These are phyloP conservation scores for Tetrax tetrax DNA, from an alignment of 2,113 vertebrate species.

Conservation along the genomic window DNA sequence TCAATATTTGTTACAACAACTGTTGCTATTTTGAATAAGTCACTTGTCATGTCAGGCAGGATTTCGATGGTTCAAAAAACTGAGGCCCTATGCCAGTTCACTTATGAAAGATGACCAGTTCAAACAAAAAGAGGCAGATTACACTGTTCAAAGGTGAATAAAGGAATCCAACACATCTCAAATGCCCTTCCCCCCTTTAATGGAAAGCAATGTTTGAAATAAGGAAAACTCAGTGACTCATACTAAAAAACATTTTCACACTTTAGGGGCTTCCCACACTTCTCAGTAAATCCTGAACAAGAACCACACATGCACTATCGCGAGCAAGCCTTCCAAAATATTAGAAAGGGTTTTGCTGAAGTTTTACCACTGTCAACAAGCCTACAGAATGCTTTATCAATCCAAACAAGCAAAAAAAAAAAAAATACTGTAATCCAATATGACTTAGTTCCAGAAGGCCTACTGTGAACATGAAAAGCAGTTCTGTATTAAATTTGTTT, in stretches of 20 bases:
- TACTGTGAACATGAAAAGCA: background rate
- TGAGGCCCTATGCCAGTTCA: background rate
- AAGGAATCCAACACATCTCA: background rate
- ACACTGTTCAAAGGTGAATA: background rate
- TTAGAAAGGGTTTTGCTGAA: background rate
- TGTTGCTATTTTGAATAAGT: background rate
- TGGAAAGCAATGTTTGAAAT: background rate
- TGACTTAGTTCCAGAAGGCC: conserved; percentile 23
- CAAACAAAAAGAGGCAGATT: background rate
- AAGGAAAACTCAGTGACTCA: background rate
- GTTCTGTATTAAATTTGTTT: conserved; percentile 2
- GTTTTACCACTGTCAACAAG: background rate
- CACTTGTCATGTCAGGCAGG: background rate
- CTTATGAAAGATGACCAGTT: background rate
- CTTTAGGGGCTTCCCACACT: background rate
- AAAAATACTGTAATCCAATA: background rate
- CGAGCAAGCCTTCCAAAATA: background rate
- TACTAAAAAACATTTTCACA: background rate
- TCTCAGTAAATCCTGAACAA: background rate
- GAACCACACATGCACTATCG: background rate
- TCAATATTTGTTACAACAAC: background rate
- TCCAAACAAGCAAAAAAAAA: background rate
- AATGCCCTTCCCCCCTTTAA: background rate
- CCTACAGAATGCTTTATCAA: background rate
- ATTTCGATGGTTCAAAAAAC: background rate